Base-by-base conservation (phyloP, 1,140 invertebrate species). In the Meloidogyne hapla region DNA sequence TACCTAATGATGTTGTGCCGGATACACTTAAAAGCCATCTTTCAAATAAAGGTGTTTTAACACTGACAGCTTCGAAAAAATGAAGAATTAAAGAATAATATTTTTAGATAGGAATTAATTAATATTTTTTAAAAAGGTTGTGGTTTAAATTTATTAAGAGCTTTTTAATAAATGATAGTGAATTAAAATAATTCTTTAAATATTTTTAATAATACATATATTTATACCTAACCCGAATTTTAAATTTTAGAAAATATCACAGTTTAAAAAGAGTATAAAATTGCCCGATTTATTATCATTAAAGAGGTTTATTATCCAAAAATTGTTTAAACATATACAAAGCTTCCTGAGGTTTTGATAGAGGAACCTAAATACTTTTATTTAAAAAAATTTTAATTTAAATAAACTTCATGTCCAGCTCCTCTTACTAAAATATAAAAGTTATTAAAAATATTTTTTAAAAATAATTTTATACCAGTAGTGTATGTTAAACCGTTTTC, bases 301-400 rank as follows among this genome's bases (percentile, higher is more conserved):
- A 68, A 8, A 68, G 38, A 40, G 21, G 10, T 26, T 26, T 23
- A 26, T 68, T 12, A 68, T 33, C 38, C 18, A 89, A 26, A 80
- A 89, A 89, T 70, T 82, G 83, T 18, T 81, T 80, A 72, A 89
- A 84, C 79, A 88, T 85, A 70, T 88, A 81, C n/a, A 89, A 84
- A 28, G 88, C 88, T 77, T 86, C 87, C 12, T 81, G 82, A 64
- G 90, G 89, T 79, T 88, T 87, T 83, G 90, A 90, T 80, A 88
- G 87, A 1, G 90, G 90, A 26, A 71, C 69, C 69, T 71, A 23
- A 71, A 15, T n/a, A 40, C 38, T 2, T n/a, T 71, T 18, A 8
- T 23, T 33, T 6, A 15, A 71, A 71, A 10, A 9, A 18, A 21
- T 18, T n/a, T 25, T 6, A 21, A 8, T 8, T 33, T 23, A 8